These are phyloP conservation scores for Chiridota heheva DNA, from an alignment of 35 echinoderm and acorn worm species.

Conservation along the genomic window DNA sequence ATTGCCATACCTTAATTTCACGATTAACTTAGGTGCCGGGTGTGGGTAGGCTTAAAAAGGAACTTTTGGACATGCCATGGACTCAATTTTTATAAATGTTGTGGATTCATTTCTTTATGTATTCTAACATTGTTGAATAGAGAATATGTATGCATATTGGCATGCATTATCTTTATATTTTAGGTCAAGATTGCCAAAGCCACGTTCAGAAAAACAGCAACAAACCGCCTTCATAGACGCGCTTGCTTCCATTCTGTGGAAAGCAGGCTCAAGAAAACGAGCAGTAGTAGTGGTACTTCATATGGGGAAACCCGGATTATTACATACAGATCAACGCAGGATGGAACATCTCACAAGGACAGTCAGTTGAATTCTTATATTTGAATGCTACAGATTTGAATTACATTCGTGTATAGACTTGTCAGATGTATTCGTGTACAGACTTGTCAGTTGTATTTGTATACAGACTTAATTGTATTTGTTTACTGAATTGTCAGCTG, in stretches of 20 bases:
- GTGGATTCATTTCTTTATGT: background rate
- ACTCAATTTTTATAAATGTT: background rate
- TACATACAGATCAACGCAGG: conserved; percentile 23
- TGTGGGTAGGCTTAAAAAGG: no score
- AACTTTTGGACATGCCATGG: background rate
- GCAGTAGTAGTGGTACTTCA: conserved; percentile 1
- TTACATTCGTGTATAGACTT: no score
- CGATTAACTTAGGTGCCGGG: no score
- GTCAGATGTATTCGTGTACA: no score
- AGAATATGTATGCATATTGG: background rate
- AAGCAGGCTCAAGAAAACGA: conserved; percentile 9
- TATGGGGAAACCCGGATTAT: conserved; percentile 17
- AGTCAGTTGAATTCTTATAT: no score
- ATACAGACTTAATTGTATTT: no score
- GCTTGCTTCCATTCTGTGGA: conserved; percentile 9
- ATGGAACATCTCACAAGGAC: conserved; percentile 23
- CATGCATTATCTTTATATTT: background rate
- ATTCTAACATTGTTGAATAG: background rate
- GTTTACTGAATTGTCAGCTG: no score
- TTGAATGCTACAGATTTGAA: no score
- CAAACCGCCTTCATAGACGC: background rate
- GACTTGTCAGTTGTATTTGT: no score
- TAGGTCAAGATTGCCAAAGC: conserved; percentile 3
- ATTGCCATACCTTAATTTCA: no score
- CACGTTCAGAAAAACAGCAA: conserved; percentile 14